Base-by-base conservation (phyloP, 2,888 invertebrate genomes). In the Dexiosoma caninum region DNA sequence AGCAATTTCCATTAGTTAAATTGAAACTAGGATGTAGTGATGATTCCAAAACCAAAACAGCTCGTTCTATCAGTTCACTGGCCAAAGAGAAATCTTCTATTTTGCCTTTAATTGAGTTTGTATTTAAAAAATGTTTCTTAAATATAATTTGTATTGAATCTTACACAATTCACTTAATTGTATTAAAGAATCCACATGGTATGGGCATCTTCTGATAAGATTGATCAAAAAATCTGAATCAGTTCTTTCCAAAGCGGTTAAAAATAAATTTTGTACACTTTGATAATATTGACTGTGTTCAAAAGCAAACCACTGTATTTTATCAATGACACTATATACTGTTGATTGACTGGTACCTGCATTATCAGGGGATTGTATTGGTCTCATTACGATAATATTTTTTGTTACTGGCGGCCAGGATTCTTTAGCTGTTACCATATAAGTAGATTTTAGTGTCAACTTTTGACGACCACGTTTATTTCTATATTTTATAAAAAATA, bases 11-110 rank as follows among this genome's bases (percentile, higher is more conserved):
- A 46, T 93, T 92, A 0, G 94, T 93, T 57, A 96, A 89, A 87
- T 95, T 95, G 87, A 97, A 97, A 59, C 94, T 91, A 0, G 96
- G 93, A 91, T 96, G 96, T 86, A 96, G 94, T 35, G 94, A 93
- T 84, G 92, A 93, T 91, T 97, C 96, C 85, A 95, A 91, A 78
- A 93, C 93, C 86, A 93, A 94, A 19, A 97, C 89, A 2, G 96
- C 95, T 78, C 95, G 91, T 88, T 97, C 96, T 75, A 96, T 93
- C 7, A 96, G 91, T 88, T 95, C 95, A 27, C 95, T 94, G 5
- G 95, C 95, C 91, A 94, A 93, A 62, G 95, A 93, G 80, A 93
- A 91, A 89, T 96, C 95, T 87, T 96, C 96, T 86, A 95, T 92
- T 85, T 90, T 90, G 78, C 87, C 87, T 87, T 49, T 9, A 83